Evolutionary conservation across 2,888 invertebrate species (phyloP), one percentile per base, ranked within the genome.

Genomic region (Zygothrica quintamaculata): DNA sequence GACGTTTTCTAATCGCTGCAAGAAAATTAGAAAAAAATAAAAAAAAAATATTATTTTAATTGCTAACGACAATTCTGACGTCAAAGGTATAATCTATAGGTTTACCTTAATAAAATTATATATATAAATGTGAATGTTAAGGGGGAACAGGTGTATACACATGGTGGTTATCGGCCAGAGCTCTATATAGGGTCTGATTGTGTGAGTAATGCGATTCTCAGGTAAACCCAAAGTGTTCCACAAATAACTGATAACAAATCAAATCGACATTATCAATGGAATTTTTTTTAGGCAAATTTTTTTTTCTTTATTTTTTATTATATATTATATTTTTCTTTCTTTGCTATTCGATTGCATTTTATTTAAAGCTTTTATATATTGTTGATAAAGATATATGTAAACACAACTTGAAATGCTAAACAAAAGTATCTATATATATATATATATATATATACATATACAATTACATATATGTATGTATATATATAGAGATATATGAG

Each of bases 381-480:
- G 64, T 58, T 77, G 81, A 81, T 82, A 82, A 78, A 59, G 40
- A 60, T 53, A 52, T 61, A 65, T 65, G 75, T 56, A 74, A 74
- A 70, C 73, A 68, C 56, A 18, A 51, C n/a, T 42, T 39, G 33
- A 6, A 18, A 48, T 37, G 36, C 36, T 36, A 36, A 36, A 36
- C 15, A 40, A 36, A 26, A 60, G 34, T 46, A 29, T 34, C 9
- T 16, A 16, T 39, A 18, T 56, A 16, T 43, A 39, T 39, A 25
- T 47, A 15, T 55, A 66, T n/a, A 31, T 22, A 42, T 18, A 48
- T 12, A 9, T 13, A n/a, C 33, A 22, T 31, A 25, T 22, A 7
- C 25, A 37, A 15, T 9, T 26, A 13, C 29, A 34, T 43, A 4
- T 11, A 50, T 22, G 31, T 36, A 34, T 15, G 13, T 7, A 5